phyloP scores from a whole-genome alignment of 2,888 invertebrate species.

The Catocala sponsa region DNA sequence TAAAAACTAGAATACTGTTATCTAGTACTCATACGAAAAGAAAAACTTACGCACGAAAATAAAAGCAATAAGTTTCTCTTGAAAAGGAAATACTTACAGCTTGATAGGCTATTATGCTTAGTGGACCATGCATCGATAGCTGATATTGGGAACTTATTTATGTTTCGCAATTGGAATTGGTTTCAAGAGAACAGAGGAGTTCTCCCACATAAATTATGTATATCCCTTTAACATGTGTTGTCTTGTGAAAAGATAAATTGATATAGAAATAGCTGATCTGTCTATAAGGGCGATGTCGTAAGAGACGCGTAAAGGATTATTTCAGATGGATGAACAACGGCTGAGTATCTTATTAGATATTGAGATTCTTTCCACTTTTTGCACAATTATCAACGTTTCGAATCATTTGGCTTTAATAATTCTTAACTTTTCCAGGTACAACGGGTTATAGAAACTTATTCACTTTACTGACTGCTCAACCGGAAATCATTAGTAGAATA shows the following conservation, averaged over 20 bases:
- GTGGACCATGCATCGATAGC: conserved; percentile 33
- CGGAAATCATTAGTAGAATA: no score
- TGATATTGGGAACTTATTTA: conserved; percentile 34
- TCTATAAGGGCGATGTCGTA: background rate
- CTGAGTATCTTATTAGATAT: background rate
- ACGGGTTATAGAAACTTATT: no score
- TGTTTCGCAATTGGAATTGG: conserved; percentile 25
- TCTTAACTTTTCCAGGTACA: no score
- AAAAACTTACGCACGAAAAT: conserved; percentile 1
- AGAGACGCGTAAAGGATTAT: background rate
- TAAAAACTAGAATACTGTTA: no score
- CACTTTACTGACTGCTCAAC: no score
- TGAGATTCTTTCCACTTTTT: background rate
- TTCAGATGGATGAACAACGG: background rate
- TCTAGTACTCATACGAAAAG: background rate
- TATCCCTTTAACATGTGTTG: background rate
- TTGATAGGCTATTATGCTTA: conserved; percentile 34
- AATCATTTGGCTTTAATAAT: background rate
- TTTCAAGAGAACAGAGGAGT: background rate
- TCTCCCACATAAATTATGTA: background rate
- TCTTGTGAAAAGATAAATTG: background rate
- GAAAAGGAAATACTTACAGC: conserved; percentile 24
- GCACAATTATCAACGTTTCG: background rate
- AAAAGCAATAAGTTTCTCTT: conserved; percentile 12
- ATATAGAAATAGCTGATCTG: background rate